phyloP scores from a whole-genome alignment of 2,888 invertebrate genomes.

The Fragum fragum region DNA sequence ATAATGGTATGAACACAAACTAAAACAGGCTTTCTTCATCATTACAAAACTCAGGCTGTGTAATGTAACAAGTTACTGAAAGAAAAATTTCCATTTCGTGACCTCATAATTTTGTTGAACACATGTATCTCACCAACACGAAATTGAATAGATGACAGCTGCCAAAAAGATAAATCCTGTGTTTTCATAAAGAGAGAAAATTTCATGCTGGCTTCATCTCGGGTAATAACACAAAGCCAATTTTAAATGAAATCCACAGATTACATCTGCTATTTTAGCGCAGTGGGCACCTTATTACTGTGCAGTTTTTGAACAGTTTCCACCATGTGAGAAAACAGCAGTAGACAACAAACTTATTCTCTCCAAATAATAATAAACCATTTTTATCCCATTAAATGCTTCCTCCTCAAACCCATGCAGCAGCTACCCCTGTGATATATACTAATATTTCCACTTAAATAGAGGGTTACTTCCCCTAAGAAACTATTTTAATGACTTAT shows the following conservation, averaged over 20 bases:
- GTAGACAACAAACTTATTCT: background rate
- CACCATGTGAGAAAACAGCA: background rate
- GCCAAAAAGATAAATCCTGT: conserved; percentile 11
- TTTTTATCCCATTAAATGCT: too few relatives aligned
- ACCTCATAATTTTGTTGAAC: background rate
- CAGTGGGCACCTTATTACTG: conserved; percentile 1
- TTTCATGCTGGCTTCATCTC: conserved; percentile 17
- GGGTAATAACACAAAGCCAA: conserved; percentile 5
- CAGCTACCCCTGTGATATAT: too few relatives aligned
- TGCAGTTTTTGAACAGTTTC: background rate
- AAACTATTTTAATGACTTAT: too few relatives aligned
- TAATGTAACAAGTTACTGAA: too few relatives aligned
- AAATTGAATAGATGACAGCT: conserved; percentile 24
- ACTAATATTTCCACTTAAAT: too few relatives aligned
- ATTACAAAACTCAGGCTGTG: too few relatives aligned
- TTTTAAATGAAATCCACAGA: conserved; percentile 3
- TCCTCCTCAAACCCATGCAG: too few relatives aligned
- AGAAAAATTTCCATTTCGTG: too few relatives aligned
- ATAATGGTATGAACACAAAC: too few relatives aligned
- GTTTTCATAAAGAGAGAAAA: conserved; percentile 1
- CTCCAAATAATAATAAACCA: too few relatives aligned
- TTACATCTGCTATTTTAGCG: background rate
- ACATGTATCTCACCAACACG: background rate
- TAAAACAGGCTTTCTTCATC: too few relatives aligned
- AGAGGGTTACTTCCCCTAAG: too few relatives aligned